A percentile compares a stretch with the other conserved stretches of the same genome.
Conservation (phyloP, 2,888 invertebrate genomes). For the Tetramorium bicarinatum region DNA sequence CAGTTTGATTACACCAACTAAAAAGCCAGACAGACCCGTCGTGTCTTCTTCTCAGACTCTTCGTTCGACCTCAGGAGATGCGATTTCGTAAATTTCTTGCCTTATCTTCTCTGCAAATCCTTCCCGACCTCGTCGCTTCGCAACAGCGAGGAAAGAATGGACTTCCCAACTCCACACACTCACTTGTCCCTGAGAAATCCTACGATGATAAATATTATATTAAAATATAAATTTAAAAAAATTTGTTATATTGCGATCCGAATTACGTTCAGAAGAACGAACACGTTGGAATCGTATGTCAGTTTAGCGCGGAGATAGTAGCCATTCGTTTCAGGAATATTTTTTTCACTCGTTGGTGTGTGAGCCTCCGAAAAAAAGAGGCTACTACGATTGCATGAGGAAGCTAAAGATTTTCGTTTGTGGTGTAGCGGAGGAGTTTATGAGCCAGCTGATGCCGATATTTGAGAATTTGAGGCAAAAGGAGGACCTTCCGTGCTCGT, state of each 20-base stretch:
- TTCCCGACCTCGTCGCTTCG: neutral
- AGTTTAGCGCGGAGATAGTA: slow-evolving; percentile 34
- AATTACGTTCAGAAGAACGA: neutral
- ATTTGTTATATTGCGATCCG: slow-evolving; percentile 10
- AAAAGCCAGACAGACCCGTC: neutral
- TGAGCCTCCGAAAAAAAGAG: slow-evolving; percentile 13
- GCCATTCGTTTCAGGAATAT: slow-evolving; percentile 40
- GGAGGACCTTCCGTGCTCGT: slow-evolving; percentile 96
- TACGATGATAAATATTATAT: neutral
- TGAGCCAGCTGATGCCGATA: slow-evolving; percentile 98
- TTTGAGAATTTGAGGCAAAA: slow-evolving; percentile 97
- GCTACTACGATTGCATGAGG: slow-evolving; percentile 22
- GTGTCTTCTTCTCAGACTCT: slow-evolving; percentile 18
- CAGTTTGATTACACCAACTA: slow-evolving; percentile 23
- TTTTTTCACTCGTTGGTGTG: neutral
- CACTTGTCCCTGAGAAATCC: neutral
- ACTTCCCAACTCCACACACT: slow-evolving; percentile 20
- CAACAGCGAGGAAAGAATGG: neutral
- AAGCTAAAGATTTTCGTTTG: slow-evolving; percentile 73
- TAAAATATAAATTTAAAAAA: slow-evolving; percentile 2
- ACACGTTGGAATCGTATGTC: neutral
- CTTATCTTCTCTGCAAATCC: slow-evolving; percentile 25
- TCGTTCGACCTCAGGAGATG: slow-evolving; percentile 84
- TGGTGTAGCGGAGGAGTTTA: slow-evolving; percentile 95
- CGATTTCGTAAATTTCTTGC: slow-evolving; percentile 75